Evolutionary conservation across 2,113 vertebrate genomes (phyloP), one percentile per base, ranked within the genome.

Genomic region (Oceanodroma tethys): DNA sequence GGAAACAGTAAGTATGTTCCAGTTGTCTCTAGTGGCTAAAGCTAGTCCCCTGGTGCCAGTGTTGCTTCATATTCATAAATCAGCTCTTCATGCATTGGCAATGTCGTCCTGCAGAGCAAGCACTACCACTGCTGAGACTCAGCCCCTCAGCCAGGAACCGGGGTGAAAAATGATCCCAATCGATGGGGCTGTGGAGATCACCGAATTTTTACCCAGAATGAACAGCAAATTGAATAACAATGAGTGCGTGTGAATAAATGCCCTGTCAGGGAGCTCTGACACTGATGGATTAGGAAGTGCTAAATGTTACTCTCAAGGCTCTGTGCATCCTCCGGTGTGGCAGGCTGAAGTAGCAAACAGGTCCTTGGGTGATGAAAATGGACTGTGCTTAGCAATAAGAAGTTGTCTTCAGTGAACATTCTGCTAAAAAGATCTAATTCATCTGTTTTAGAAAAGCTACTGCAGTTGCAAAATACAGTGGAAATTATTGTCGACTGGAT

Each of bases 261-360:
- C 98, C 98, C 98, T 99, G 99, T 99, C 99, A 98, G 98, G 97
- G 91, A 86, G 95, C 86, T 78, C 94, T 98, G 99, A 98, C 99
- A 98, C 98, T 99, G 99, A 99, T 99, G 98, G 98, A 99, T 99
- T 96, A 98, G 98, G 88, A 96, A 92, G 97, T 98, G 98, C 97
- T 96, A 80, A 88, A 25, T 58, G 93, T 95, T 97, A 67, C 97
- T 98, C 95, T 95, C 95, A 93, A 79, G 91, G 74, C 96, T 90
- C 93, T 63, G 81, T 36, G 30, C 88, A 60, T 97, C 95, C 97
- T 93, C 93, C 50, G 59, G 85, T 40, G 92, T 93, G 97, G 98
- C 96, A 95, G 96, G 90, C 91, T 70, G 83, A 36, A 12, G 94
- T 63, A 87, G 95, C 94, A 92, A 88, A 97, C 96, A 96, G 97